Percentiles rank a stretch among this genome's conserved stretches.
Conservation (phyloP, 1,140 invertebrate genomes). For the Drosophila navojoa region DNA sequence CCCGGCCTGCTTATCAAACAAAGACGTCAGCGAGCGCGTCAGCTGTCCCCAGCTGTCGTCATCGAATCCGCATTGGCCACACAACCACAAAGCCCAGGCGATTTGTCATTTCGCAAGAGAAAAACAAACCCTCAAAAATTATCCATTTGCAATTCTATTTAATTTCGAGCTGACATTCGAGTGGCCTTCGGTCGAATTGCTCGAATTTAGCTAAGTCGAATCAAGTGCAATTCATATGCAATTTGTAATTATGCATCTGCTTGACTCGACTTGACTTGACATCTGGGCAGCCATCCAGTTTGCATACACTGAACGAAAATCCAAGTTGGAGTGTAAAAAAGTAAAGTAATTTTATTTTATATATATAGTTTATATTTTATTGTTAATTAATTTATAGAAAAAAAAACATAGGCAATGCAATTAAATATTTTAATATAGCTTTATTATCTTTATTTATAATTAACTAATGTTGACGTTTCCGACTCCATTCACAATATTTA, state of each 20-base stretch:
- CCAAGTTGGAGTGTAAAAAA: not conserved
- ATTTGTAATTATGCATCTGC: conserved; percentile 67
- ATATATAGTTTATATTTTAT: no score
- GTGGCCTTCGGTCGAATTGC: conserved; percentile 15
- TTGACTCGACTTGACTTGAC: not conserved
- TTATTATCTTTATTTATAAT: no score
- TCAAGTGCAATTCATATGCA: conserved; percentile 55
- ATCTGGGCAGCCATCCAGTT: conserved; percentile 9
- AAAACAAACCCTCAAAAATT: not conserved
- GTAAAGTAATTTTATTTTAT: no score
- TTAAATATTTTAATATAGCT: no score
- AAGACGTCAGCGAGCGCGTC: conserved; percentile 32
- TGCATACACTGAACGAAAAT: conserved; percentile 11
- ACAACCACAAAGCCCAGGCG: conserved; percentile 2
- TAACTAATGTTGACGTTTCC: no score
- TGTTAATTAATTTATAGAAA: no score
- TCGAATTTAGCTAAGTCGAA: conserved; percentile 32
- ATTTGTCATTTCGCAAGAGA: conserved; percentile 52
- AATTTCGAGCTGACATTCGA: conserved; percentile 56
- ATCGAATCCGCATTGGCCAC: conserved; percentile 19
- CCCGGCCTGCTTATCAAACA: conserved; percentile 46
- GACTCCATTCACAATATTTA: no score
- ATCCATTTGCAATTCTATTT: conserved; percentile 56
- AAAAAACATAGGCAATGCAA: no score
- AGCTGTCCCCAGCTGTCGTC: conserved; percentile 21